Percentiles rank a stretch among this genome's conserved stretches.
These are phyloP conservation scores for Drosophila virilis DNA, from an alignment of 1,140 invertebrate species.

Conservation along the genomic window DNA sequence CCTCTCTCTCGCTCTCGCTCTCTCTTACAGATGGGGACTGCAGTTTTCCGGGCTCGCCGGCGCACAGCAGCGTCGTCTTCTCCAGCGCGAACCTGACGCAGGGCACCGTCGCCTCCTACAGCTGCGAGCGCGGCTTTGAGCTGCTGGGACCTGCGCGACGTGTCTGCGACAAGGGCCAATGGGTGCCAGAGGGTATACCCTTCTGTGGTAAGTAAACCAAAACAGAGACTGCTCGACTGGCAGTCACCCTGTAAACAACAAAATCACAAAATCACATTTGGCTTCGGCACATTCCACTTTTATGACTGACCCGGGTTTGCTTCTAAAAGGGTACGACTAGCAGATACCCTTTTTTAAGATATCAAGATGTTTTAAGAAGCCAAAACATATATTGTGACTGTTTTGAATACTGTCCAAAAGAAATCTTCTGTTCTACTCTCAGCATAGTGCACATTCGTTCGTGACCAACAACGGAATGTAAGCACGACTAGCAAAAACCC, in stretches of 20 bases:
- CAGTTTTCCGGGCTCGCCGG: slow-evolving; percentile 96
- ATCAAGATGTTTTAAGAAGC: no score
- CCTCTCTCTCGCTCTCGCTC: slow-evolving; percentile 6
- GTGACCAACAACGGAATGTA: no score
- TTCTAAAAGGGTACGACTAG: no score
- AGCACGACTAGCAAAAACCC: background rate
- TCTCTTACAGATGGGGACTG: slow-evolving; percentile 85
- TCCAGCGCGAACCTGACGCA: slow-evolving; percentile 88
- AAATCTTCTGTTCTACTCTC: no score
- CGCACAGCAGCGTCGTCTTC: slow-evolving; percentile 93
- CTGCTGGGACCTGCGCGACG: slow-evolving; percentile 93
- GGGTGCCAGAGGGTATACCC: slow-evolving; percentile 96
- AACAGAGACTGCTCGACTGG: background rate
- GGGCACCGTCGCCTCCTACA: slow-evolving; percentile 92
- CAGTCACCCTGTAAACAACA: background rate
- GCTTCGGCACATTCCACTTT: no score
- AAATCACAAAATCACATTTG: no score
- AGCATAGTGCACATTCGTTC: no score
- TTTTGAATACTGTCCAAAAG: no score
- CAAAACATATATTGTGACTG: no score
- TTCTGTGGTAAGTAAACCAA: slow-evolving; percentile 93
- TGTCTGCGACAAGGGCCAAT: slow-evolving; percentile 91
- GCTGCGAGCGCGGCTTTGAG: slow-evolving; percentile 95
- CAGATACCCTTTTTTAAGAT: no score
- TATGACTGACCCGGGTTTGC: no score